Evolutionary conservation across 2,113 vertebrate species (phyloP).

Genomic region (Eidolon helvum): DNA sequence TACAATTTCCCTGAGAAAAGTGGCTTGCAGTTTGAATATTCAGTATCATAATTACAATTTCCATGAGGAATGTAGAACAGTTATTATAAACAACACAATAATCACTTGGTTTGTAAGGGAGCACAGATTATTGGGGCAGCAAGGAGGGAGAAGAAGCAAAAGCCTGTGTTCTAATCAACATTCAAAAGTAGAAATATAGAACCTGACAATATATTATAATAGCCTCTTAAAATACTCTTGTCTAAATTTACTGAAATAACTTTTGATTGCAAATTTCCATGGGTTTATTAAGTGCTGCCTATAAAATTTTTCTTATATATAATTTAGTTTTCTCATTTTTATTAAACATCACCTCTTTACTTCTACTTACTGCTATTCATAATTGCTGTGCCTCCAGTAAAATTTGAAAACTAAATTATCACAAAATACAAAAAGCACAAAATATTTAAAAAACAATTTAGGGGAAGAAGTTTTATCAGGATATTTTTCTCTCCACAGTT

Average conservation of each 20-base stretch:
- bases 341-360: background rate
- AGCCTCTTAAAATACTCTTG: background rate
- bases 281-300: background rate
- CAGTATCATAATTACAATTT: slow-evolving; percentile 63
- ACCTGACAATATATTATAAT: background rate
- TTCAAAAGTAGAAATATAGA: background rate
- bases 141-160: background rate
- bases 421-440: slow-evolving; percentile 2
- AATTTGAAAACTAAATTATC: slow-evolving; percentile 9
- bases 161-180: slow-evolving; percentile 25
- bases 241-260: slow-evolving; percentile 4
- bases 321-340: slow-evolving; percentile 28
- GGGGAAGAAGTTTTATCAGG: background rate
- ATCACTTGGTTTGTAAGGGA: slow-evolving; percentile 58
- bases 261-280: background rate
- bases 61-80: slow-evolving; percentile 53
- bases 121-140: slow-evolving; percentile 36
- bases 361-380: background rate
- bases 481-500: background rate
- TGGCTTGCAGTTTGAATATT: slow-evolving; percentile 57
- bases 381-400: background rate
- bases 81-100: slow-evolving; percentile 62
- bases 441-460: background rate
- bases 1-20: slow-evolving; percentile 71
- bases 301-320: background rate